A percentile compares a stretch with the other conserved stretches of the same genome.
Evolutionary conservation across 2,888 invertebrate species (phyloP).

Genomic region (Calameuta pallipes): DNA sequence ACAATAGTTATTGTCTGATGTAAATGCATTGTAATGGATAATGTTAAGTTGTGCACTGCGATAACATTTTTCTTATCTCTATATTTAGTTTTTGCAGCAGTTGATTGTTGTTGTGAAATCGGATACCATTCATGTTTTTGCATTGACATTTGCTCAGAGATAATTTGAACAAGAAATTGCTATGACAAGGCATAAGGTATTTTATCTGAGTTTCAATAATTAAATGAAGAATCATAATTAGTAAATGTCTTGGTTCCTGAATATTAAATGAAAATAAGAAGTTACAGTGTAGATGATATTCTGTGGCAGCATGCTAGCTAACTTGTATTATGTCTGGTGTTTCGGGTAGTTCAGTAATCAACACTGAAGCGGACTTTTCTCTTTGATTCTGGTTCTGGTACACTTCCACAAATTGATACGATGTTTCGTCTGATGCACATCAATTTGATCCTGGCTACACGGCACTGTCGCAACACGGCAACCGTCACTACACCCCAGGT

Average conservation of each 20-base stretch:
- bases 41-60: neutral
- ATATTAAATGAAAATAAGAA: neutral
- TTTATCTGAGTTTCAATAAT: neutral
- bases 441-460: conserved; percentile 47
- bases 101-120: neutral
- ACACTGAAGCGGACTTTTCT: conserved; percentile 60
- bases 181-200: neutral
- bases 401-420: conserved; percentile 23
- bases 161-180: neutral
- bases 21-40: neutral
- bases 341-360: conserved; percentile 56
- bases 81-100: neutral
- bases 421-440: conserved; percentile 55
- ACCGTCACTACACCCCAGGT: conserved; percentile 55
- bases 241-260: neutral
- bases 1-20: neutral
- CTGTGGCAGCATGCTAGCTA: conserved; percentile 47
- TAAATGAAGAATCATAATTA: too few species aligned
- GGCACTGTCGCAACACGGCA: conserved; percentile 50
- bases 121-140: neutral
- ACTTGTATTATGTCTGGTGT: conserved; percentile 53
- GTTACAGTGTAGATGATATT: conserved; percentile 7
- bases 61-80: neutral
- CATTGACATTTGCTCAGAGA: neutral
- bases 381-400: conserved; percentile 57